These are phyloP conservation scores for Nebria brevicollis DNA, from an alignment of 2,888 invertebrate species.

Conservation along the genomic window DNA sequence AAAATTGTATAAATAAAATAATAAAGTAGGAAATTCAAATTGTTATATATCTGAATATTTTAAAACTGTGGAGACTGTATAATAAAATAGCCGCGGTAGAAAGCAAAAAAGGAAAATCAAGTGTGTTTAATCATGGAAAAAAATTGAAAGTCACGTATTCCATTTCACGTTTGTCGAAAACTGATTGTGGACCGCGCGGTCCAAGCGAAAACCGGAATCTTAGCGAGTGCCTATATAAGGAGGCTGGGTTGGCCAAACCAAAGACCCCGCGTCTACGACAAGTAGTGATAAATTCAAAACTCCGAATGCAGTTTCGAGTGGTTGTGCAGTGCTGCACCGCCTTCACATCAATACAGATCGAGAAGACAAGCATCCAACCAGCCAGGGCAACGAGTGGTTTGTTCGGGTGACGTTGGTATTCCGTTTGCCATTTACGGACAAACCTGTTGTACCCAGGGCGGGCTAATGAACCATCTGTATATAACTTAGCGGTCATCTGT, in stretches of 20 bases:
- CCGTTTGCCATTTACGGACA: slow-evolving; percentile 1
- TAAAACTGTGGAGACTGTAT: neutral
- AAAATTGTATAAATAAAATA: no score
- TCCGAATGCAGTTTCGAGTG: neutral
- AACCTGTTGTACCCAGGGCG: slow-evolving; percentile 1
- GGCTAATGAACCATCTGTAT: neutral
- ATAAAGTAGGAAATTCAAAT: no score
- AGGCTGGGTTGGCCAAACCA: neutral
- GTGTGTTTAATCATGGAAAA: neutral
- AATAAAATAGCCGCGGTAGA: neutral
- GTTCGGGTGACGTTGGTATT: neutral
- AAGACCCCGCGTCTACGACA: neutral
- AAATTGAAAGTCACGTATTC: neutral
- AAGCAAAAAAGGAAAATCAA: neutral
- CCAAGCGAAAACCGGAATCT: neutral
- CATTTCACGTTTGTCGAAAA: neutral
- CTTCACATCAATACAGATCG: neutral
- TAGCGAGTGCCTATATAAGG: neutral
- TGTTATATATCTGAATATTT: neutral
- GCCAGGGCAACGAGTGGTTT: neutral
- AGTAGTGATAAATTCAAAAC: neutral
- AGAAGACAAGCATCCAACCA: neutral
- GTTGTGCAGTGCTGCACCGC: neutral
- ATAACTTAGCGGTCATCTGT: neutral
- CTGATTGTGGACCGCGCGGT: neutral